Evolutionary conservation across 2,888 invertebrate species (phyloP).

Genomic region (Drosophila gaucha): DNA sequence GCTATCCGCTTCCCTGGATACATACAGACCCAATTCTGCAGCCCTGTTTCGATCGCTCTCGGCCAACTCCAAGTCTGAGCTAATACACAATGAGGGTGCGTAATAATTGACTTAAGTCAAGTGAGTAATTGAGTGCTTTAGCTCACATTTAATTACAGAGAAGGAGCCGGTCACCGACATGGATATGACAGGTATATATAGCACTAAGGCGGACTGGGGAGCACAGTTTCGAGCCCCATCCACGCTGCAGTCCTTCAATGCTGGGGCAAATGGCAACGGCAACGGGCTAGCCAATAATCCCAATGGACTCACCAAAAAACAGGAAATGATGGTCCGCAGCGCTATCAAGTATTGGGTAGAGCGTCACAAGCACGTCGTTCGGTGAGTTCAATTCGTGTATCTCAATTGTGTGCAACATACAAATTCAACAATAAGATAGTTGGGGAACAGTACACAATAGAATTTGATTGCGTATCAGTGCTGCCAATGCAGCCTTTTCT

Average conservation of each 20-base stretch:
- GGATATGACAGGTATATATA: conserved; percentile 91
- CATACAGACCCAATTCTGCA: conserved; percentile 90
- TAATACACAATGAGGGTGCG: conserved; percentile 84
- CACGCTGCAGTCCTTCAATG: conserved; percentile 87
- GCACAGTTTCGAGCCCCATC: conserved; percentile 89
- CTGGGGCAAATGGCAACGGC: conserved; percentile 82
- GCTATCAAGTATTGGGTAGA: conserved; percentile 97
- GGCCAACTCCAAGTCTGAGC: conserved; percentile 85
- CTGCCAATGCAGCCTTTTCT: not conserved
- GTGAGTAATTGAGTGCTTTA: conserved; percentile 19
- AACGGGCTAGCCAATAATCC: conserved; percentile 87
- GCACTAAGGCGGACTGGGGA: conserved; percentile 91
- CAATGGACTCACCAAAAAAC: conserved; percentile 92
- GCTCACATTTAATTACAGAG: conserved; percentile 67
- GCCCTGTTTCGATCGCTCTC: conserved; percentile 88
- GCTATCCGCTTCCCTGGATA: conserved; percentile 92
- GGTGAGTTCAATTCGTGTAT: conserved; percentile 86
- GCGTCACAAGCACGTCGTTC: conserved; percentile 94
- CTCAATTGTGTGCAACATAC: conserved; percentile 14
- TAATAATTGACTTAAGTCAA: conserved; percentile 5
- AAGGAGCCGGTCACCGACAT: conserved; percentile 87
- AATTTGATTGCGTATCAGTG: not conserved
- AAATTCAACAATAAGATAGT: conserved; percentile 1
- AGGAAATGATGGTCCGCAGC: conserved; percentile 93
- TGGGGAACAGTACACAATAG: not conserved